Evolutionary conservation across 1,140 invertebrate species (phyloP).

Genomic region (Tetramorium simillimum): DNA sequence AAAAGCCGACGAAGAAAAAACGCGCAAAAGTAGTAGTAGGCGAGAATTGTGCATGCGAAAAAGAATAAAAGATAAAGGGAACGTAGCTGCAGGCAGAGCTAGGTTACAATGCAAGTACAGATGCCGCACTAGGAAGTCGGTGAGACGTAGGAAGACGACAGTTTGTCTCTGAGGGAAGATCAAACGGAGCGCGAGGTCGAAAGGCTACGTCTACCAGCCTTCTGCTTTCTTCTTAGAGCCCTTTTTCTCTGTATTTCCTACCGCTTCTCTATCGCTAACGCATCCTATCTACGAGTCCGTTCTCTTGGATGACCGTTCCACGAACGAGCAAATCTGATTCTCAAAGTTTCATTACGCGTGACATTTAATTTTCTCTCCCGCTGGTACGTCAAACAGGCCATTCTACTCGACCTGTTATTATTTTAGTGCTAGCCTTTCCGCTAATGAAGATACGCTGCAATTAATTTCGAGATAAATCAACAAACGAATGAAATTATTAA

Average conservation of each 20-base stretch:
- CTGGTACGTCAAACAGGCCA: neutral
- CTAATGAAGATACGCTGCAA: neutral
- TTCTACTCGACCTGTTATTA: constrained; percentile 17
- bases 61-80: neutral
- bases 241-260: constrained; percentile 17
- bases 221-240: constrained; percentile 12
- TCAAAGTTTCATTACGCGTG: constrained; percentile 45
- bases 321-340: constrained; percentile 20
- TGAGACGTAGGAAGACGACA: constrained; percentile 53
- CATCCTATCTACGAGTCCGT: neutral
- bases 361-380: constrained; percentile 48
- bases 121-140: constrained; percentile 13
- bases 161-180: constrained; percentile 66
- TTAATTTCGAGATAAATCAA: neutral
- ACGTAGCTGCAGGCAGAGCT: constrained; percentile 15
- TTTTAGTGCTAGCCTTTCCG: neutral
- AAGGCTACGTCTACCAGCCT: constrained; percentile 57
- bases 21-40: neutral
- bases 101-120: constrained; percentile 59
- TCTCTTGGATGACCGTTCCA: constrained; percentile 2
- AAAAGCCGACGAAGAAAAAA: neutral
- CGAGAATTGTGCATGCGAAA: neutral
- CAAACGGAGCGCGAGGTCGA: constrained; percentile 66
- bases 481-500: neutral
- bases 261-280: neutral